Conservation (phyloP, 2,797 vertebrate species). For the Diplodus sargus region DNA sequence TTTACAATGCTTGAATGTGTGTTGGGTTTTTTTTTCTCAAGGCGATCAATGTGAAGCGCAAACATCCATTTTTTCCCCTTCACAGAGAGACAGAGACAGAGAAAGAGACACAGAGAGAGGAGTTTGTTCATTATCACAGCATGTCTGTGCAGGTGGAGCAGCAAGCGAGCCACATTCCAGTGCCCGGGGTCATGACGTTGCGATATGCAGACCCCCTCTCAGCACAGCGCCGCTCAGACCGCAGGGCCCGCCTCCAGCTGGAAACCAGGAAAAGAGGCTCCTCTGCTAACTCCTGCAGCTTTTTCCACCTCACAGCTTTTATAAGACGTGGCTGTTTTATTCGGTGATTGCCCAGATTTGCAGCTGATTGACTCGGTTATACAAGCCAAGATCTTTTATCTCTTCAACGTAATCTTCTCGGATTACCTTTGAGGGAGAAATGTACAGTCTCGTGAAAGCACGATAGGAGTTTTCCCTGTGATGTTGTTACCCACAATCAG, state of each 20-base stretch:
- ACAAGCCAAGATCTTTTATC: neutral
- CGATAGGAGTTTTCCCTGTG: neutral
- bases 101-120: slow-evolving; percentile 32
- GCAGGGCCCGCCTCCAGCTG: slow-evolving; percentile 46
- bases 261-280: neutral
- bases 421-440: neutral
- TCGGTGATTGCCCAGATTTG: neutral
- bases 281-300: neutral
- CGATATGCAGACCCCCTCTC: slow-evolving; percentile 56
- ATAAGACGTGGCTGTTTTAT: neutral
- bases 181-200: slow-evolving; percentile 63
- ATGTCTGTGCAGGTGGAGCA: slow-evolving; percentile 81
- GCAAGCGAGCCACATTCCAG: slow-evolving; percentile 76
- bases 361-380: neutral
- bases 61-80: slow-evolving; percentile 18
- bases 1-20: neutral
- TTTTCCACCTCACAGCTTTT: neutral
- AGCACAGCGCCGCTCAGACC: slow-evolving; percentile 29
- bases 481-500: neutral
- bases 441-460: neutral
- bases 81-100: slow-evolving; percentile 27
- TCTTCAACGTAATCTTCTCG: neutral
- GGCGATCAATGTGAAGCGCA: neutral
- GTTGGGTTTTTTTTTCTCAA: neutral
- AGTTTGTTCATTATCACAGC: slow-evolving; percentile 65